Evolutionary conservation across 1,140 invertebrate species (phyloP), one percentile per base, ranked within the genome.

Genomic region (Heliconius nattereri): DNA sequence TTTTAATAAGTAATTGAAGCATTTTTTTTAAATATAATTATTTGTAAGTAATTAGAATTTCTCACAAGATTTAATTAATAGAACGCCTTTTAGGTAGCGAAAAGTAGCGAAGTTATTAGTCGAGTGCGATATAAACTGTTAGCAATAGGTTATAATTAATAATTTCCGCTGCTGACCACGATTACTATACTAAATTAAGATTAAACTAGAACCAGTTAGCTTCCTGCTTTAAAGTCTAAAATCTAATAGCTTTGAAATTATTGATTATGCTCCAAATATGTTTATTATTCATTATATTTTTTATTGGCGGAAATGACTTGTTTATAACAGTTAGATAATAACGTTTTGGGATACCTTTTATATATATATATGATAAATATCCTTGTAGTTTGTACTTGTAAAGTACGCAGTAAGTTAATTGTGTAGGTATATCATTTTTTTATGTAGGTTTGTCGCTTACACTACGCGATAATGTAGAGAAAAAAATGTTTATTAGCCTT

Each of bases 141-240:
- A 75, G 75, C 73, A 78, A 84, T 75, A 79, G 77, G 79, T 81
- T 85, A 79, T 82, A 83, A 83, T 82, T 82, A 82, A 83, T 85
- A 83, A 82, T 85, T 81, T 85, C 82, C 84, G 82, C 70, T 81
- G 49, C 77, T 80, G 73, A 71, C 73, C 80, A 85, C 82, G 82
- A 84, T 79, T 72, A 72, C 79, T 80, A 80, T 81, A 82, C 82
- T 83, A 82, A 85, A 85, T 85, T 81, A 78, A 81, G 82, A 80
- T 81, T 81, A 83, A 85, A 79, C 78, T 82, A 78, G 75, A 80
- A 85, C 84, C 76, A 71, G 84, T 80, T 73, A 73, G 78, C 78
- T 85, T 85, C 84, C 84, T 85, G 84, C 72, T 78, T 75, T 79
- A 78, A 84, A 79, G 73, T 78, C 80, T 79, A 35, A 84, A 81